Base-by-base conservation (phyloP, 1,140 invertebrate genomes). In the Notospermus geniculatus region DNA sequence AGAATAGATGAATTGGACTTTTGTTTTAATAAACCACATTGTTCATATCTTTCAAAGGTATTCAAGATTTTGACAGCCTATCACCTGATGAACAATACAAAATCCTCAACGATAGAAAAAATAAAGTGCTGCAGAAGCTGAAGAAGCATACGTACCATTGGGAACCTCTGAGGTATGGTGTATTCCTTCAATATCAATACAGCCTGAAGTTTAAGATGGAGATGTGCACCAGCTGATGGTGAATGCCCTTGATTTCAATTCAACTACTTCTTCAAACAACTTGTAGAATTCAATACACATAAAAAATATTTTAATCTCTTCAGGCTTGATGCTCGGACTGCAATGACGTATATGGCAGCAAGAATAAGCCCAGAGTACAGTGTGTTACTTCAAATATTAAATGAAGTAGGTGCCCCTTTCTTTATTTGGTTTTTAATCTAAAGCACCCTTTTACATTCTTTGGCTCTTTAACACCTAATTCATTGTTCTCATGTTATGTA, bases 311-410 rank as follows among this genome's bases (percentile, higher is more conserved):
- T n/a, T 59, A 22, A 23, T 19, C 30, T 50, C 58, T 64, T 22
- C 58, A 69, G 67, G 15, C 67, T 90, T 70, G 84, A 88, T 66
- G 75, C 83, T 43, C 80, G 87, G 23, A 86, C 84, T 19, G 81
- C 82, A 41, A 73, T 89, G 11, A 80, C 88, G 19, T 94, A 95
- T 81, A 80, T 92, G 56, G 73, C 89, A 53, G 80, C 75, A 1
- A 82, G 91, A 75, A 81, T 88, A 25, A 83, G 88, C 17, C 81
- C 86, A 5, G 91, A 96, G 63, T 94, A 91, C 85, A 86, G 88
- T 2, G 85, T 88, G 7, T 73, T 93, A 27, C 71, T 78, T 57
- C 86, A 82, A 71, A 86, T 94, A 57, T 87, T 96, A 55, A 79
- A 84, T 13, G 91, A 95, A 84, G 88, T 95, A 50, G 39, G 52